Percentiles rank a stretch among this genome's conserved stretches.
These are phyloP conservation scores for Esox lucius DNA, from an alignment of 2,797 vertebrate species.

Conservation along the genomic window DNA sequence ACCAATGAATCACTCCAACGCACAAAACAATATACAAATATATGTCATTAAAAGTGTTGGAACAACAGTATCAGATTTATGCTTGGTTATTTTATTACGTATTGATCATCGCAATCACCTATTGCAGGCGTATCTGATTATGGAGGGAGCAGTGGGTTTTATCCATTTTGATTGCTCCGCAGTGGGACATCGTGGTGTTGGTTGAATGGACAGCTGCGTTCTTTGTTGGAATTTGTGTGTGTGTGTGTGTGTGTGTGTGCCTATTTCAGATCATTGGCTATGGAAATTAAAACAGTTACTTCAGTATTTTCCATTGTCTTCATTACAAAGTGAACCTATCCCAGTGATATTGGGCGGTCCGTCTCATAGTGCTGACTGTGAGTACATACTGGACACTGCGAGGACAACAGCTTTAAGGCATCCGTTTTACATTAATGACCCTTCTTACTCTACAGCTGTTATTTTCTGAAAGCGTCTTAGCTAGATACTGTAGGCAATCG, in stretches of 20 bases:
- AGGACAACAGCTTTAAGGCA: conserved; percentile 15
- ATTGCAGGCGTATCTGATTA: conserved; percentile 73
- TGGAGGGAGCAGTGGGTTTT: conserved; percentile 57
- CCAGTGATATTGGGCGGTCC: not conserved
- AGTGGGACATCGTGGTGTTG: conserved; percentile 60
- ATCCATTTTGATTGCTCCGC: conserved; percentile 78
- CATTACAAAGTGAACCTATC: conserved; percentile 14
- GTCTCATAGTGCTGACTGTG: not conserved
- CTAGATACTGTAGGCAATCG: conserved; percentile 23
- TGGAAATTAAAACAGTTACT: conserved; percentile 35
- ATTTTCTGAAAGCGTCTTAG: conserved; percentile 24
- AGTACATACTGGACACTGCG: not conserved
- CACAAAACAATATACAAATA: conserved; percentile 80
- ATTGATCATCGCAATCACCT: conserved; percentile 77
- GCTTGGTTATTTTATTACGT: conserved; percentile 76
- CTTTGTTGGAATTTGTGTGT: conserved; percentile 1
- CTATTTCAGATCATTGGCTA: conserved; percentile 52
- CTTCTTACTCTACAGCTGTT: conserved; percentile 31
- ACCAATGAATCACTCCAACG: conserved; percentile 77
- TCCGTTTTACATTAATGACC: conserved; percentile 17
- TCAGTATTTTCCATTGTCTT: conserved; percentile 1
- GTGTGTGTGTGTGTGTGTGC: too few species aligned
- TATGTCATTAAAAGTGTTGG: conserved; percentile 78
- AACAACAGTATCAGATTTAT: conserved; percentile 80
- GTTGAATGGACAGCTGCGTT: conserved; percentile 61